Conservation (phyloP, 2,113 vertebrate species). For the Cyprinodon variegatus region DNA sequence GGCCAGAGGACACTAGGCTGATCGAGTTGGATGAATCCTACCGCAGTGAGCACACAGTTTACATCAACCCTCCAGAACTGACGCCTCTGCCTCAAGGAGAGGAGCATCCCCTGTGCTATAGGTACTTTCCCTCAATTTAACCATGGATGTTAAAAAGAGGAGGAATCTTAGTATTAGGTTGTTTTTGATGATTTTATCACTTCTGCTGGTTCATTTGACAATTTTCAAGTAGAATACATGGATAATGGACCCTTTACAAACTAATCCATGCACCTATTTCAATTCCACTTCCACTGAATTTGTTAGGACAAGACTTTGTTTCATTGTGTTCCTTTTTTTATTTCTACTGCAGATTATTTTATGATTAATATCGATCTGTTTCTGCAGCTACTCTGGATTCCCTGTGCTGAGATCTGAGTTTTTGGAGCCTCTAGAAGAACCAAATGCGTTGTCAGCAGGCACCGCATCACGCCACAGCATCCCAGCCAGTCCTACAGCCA, state of each 20-base stretch:
- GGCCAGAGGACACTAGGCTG: constrained; percentile 87
- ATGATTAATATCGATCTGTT: constrained; percentile 1
- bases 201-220: constrained; percentile 21
- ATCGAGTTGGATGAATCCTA: constrained; percentile 97
- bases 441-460: constrained; percentile 78
- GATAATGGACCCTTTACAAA: not conserved
- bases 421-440: constrained; percentile 87
- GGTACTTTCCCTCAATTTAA: constrained; percentile 78
- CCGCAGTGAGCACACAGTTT: constrained; percentile 96
- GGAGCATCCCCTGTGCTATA: constrained; percentile 91
- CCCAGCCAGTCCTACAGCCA: constrained; percentile 91
- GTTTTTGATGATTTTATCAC: constrained; percentile 42
- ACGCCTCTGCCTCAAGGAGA: constrained; percentile 90
- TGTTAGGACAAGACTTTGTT: no score
- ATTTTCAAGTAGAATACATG: constrained; percentile 21
- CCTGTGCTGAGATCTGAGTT: constrained; percentile 90
- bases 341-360: not conserved
- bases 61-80: constrained; percentile 95
- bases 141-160: not conserved
- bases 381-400: constrained; percentile 92
- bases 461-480: constrained; percentile 86
- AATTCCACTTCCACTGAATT: no score
- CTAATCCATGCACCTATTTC: no score
- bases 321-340: not conserved
- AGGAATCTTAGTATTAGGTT: constrained; percentile 23